These are phyloP conservation scores for Eumacrocentrus americanus DNA, from an alignment of 2,888 invertebrate species.

Conservation along the genomic window DNA sequence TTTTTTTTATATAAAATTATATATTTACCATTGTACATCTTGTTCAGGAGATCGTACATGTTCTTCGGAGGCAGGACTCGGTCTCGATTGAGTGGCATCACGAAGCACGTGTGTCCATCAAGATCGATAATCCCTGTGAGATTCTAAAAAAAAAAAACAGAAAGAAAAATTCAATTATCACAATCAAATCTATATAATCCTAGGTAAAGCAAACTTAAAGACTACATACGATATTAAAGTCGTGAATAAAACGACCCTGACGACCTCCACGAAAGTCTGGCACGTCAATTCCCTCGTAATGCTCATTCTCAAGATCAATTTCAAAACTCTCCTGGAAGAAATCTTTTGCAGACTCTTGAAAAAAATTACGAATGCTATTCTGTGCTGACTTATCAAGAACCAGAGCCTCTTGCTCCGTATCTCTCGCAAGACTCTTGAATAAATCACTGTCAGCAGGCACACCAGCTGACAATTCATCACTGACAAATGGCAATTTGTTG, in stretches of 20 bases:
- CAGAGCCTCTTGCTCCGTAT: conserved; percentile 37
- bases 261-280: conserved; percentile 83
- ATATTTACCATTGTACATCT: conserved; percentile 72
- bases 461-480: conserved; percentile 42
- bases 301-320: conserved; percentile 73
- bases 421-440: conserved; percentile 44
- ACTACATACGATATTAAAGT: conserved; percentile 78
- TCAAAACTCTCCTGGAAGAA: conserved; percentile 83
- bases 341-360: conserved; percentile 40
- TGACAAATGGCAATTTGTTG: conserved; percentile 44
- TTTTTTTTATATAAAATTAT: too few species aligned
- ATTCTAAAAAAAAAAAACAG: conserved; percentile 62
- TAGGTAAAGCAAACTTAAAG: too few species aligned
- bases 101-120: conserved; percentile 80
- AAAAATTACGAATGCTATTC: conserved; percentile 33
- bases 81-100: conserved; percentile 84
- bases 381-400: conserved; percentile 35
- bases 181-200: neutral
- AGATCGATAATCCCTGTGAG: conserved; percentile 80
- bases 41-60: conserved; percentile 78
- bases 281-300: conserved; percentile 85
- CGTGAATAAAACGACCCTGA: conserved; percentile 87
- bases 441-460: conserved; percentile 45
- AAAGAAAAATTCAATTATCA: neutral
- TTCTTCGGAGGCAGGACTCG: conserved; percentile 80